Evolutionary conservation across 1,140 invertebrate genomes (phyloP), one percentile per base, ranked within the genome.

Genomic region (Aphidius gifuensis): DNA sequence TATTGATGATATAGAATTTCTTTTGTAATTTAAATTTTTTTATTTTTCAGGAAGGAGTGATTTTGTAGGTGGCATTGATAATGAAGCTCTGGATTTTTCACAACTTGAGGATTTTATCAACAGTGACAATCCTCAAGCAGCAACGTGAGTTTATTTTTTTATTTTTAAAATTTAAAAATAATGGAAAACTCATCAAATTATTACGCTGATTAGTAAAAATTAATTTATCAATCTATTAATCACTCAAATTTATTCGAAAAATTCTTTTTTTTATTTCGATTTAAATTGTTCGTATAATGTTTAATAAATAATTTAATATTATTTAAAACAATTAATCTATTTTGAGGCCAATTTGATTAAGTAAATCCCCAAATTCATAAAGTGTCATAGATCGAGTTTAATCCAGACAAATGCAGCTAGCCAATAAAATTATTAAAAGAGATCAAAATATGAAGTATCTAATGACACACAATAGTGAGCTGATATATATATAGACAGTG

Each of bases 31-130:
- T 16, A 16, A 16, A 16, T 16, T 16, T 16, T 16, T 16, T 16
- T 68, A 60, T 44, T 42, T 72, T 73, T 49, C 60, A 79, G 79
- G 87, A 71, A 81, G 83, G 73, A 72, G 78, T 62, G 90, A 92
- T 77, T 92, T 90, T 74, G 86, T 89, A 64, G 87, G 88, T 67
- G 88, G 88, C 56, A 91, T 92, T 69, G 90, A 92, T 72, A 91
- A 91, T 80, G 90, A 91, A 69, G 87, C 87, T 5, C 74, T 91
- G 65, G 90, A 91, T 76, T 91, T 92, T 77, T 89, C 87, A 61
- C 88, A 90, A 73, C 70, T 91, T 72, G 89, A 92, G 72, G 88
- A 90, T 71, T 91, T 91, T 74, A 91, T 92, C 68, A 90, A 88
- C 70, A 87, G 85, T 69, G 87, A 88, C 46, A 85, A 82, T 45